Evolutionary conservation across 2,888 invertebrate genomes (phyloP).

Genomic region (Acronicta psi): DNA sequence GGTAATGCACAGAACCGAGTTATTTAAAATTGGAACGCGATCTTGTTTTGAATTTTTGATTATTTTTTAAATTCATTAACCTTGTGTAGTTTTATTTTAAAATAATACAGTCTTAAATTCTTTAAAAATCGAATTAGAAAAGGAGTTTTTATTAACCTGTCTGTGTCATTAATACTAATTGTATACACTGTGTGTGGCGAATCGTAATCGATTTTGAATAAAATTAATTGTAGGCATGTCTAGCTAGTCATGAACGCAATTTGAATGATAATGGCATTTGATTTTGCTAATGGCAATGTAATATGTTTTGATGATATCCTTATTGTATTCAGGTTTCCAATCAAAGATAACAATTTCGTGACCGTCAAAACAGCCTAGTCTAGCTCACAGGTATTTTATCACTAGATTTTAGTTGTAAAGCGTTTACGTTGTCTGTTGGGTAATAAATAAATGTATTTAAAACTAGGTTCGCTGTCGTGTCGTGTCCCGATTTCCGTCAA

Average conservation of each 20-base stretch:
- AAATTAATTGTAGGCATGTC: constrained; percentile 17
- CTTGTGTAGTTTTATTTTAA: constrained; percentile 10
- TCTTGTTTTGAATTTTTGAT: constrained; percentile 34
- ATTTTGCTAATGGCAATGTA: constrained; percentile 21
- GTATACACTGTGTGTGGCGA: constrained; percentile 24
- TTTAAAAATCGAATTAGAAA: neutral
- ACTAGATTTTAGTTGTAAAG: no score
- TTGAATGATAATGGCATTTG: constrained; percentile 20
- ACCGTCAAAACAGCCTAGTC: neutral
- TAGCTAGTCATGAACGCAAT: constrained; percentile 17
- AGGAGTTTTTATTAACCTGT: no score
- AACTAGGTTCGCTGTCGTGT: constrained; percentile 9
- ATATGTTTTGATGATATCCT: constrained; percentile 7
- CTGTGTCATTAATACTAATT: constrained; percentile 7
- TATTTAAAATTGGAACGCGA: constrained; percentile 45
- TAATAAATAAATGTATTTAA: constrained; percentile 23
- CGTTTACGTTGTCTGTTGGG: neutral
- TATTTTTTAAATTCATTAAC: constrained; percentile 13
- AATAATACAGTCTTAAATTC: constrained; percentile 14
- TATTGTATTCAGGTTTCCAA: neutral
- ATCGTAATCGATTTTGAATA: constrained; percentile 34
- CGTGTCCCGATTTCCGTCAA: constrained; percentile 41
- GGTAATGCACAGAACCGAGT: constrained; percentile 35
- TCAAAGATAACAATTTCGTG: neutral
- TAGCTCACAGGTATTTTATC: no score